Percentiles rank a stretch among this genome's conserved stretches.
These are phyloP conservation scores for Trachops cirrhosus DNA, from an alignment of 2,797 vertebrate genomes.

Conservation along the genomic window DNA sequence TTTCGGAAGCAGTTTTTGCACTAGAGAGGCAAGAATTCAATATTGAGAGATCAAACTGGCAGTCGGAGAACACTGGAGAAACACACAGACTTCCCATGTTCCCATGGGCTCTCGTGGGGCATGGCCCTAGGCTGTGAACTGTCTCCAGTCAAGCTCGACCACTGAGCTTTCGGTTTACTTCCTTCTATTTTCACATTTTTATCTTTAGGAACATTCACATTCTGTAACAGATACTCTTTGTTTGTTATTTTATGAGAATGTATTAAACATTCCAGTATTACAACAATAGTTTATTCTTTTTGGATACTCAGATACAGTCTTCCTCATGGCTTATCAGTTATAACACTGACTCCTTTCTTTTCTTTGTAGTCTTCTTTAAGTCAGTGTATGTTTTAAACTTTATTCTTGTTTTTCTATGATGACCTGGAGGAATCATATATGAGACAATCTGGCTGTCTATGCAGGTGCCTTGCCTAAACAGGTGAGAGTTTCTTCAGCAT, in stretches of 20 bases:
- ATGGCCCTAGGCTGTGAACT: background rate
- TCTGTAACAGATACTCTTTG: background rate
- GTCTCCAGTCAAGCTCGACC: background rate
- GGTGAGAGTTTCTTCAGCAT: background rate
- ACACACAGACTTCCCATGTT: background rate
- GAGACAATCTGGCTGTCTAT: background rate
- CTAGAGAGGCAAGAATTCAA: background rate
- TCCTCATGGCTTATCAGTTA: background rate
- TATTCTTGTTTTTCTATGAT: background rate
- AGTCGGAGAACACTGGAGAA: background rate
- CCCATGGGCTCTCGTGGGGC: background rate
- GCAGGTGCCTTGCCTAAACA: background rate
- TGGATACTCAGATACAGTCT: background rate
- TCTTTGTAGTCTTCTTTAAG: background rate
- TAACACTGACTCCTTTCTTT: background rate
- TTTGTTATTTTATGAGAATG: background rate
- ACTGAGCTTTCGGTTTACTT: background rate
- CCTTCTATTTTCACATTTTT: constrained; percentile 21
- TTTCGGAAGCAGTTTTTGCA: background rate
- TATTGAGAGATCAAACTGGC: background rate
- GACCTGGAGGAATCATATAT: background rate
- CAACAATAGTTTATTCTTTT: background rate
- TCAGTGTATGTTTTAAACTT: background rate
- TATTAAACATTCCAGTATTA: background rate
- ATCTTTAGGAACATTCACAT: background rate